Evolutionary conservation across 2,888 invertebrate species (phyloP).

Genomic region (Cenopis cana): DNA sequence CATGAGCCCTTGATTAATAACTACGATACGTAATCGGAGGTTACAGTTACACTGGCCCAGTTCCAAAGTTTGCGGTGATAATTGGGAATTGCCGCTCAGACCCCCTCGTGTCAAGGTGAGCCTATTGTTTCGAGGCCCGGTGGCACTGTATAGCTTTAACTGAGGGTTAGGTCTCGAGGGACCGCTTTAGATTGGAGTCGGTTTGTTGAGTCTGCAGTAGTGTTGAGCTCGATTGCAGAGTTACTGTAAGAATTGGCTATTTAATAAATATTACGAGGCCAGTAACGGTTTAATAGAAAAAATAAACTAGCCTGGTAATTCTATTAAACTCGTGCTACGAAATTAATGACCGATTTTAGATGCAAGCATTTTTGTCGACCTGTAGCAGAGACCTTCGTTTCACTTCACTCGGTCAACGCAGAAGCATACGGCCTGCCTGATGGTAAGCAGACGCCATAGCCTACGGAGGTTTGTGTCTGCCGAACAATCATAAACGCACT

Average conservation of each 20-base stretch:
- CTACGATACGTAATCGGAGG: background rate
- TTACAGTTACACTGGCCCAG: background rate
- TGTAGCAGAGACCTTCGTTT: too few species aligned
- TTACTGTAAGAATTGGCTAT: too few species aligned
- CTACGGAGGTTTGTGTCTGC: too few species aligned
- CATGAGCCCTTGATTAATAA: background rate
- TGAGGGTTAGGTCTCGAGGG: conserved; percentile 3
- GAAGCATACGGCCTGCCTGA: too few species aligned
- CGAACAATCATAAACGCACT: too few species aligned
- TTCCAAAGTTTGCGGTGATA: background rate
- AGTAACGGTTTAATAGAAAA: too few species aligned
- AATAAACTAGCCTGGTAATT: too few species aligned
- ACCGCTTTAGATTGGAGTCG: conserved; percentile 2
- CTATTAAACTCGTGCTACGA: too few species aligned
- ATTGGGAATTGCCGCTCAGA: conserved; percentile 10
- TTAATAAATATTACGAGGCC: background rate
- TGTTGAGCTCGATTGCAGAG: background rate
- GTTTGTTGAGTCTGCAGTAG: background rate
- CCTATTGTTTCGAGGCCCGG: conserved; percentile 65
- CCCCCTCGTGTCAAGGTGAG: conserved; percentile 76
- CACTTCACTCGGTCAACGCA: too few species aligned
- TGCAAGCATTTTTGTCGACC: too few species aligned
- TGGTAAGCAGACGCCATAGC: too few species aligned
- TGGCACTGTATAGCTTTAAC: conserved; percentile 44
- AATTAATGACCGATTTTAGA: too few species aligned